These are phyloP conservation scores for Hirtodrosophila confusa DNA, from an alignment of 2,888 invertebrate genomes.

Conservation along the genomic window DNA sequence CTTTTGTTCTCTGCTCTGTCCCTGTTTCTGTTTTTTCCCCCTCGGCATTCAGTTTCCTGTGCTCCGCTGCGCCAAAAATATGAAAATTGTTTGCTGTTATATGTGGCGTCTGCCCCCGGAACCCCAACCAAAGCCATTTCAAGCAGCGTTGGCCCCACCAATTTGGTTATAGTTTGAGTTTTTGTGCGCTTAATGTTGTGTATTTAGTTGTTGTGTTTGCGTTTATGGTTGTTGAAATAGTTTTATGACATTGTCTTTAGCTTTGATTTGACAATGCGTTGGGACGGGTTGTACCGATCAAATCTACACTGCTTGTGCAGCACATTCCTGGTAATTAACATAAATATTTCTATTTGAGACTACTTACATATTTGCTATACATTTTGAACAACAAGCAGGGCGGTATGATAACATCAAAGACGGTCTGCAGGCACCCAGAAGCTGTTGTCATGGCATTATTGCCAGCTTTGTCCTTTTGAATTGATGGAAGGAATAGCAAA, in stretches of 20 bases:
- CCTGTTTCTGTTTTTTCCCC: slow-evolving; percentile 1
- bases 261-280: slow-evolving; percentile 43
- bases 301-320: slow-evolving; percentile 23
- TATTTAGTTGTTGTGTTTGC: slow-evolving; percentile 49
- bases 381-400: slow-evolving; percentile 1
- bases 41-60: slow-evolving; percentile 37
- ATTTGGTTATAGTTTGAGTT: slow-evolving; percentile 42
- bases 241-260: slow-evolving; percentile 54
- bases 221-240: slow-evolving; percentile 52
- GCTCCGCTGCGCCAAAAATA: slow-evolving; percentile 59
- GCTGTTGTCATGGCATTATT: slow-evolving; percentile 3
- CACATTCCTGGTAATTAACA: slow-evolving; percentile 55
- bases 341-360: slow-evolving; percentile 20
- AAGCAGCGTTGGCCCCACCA: slow-evolving; percentile 34
- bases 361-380: background rate
- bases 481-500: slow-evolving; percentile 18
- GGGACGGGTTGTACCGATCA: slow-evolving; percentile 9
- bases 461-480: slow-evolving; percentile 18
- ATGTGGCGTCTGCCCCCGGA: slow-evolving; percentile 11
- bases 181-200: slow-evolving; percentile 46
- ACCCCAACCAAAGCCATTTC: slow-evolving; percentile 18
- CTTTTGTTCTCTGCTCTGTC: slow-evolving; percentile 37
- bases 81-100: slow-evolving; percentile 59
- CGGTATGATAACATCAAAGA: slow-evolving; percentile 9
- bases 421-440: background rate